Evolutionary conservation across 2,888 invertebrate genomes (phyloP), one percentile per base, ranked within the genome.

Genomic region (Plagiodera versicolora): DNA sequence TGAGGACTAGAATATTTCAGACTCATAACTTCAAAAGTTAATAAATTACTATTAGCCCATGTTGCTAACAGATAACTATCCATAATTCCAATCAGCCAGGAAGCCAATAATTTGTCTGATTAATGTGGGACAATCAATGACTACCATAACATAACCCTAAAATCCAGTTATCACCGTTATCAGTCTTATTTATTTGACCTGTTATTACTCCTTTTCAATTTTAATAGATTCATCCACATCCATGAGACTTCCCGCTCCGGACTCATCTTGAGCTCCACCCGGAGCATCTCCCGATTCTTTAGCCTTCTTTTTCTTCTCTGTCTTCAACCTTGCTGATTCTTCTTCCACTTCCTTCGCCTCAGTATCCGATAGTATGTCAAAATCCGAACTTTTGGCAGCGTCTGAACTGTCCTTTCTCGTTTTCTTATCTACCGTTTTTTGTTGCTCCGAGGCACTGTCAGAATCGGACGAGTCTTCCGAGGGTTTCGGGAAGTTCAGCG

Each of bases 381-480:
- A 67, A 54, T 70, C 71, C 16, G 68, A 66, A 14, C 60, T 61
- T 60, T 60, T 67, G 19, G 66, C 70, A n/a, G 58, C 66, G 61
- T 74, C 73, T 8, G 73, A 68, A 32, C 61, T 54, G 53, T 64
- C 57, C 20, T 45, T 28, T 17, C 59, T 55, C 17, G 61, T 57
- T 44, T 67, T 66, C 6, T 62, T 24, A 6, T 47, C 32, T 45
- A 44, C 19, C 39, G 32, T 30, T 19, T 60, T 48, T 67, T 67
- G 48, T 51, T 54, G 48, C 19, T 74, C 75, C 6, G 68, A 69
- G 49, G 74, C 75, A 58, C 70, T 74, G 56, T 78, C 78, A n/a
- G 79, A 78, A 53, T 77, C 77, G 2, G 78, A 77, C 17, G 75
- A 72, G 56, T 73, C 71, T 17, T 46, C 53, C 19, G 54, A 45